Conservation (phyloP, 2,797 vertebrate genomes). For the Lemur catta region DNA sequence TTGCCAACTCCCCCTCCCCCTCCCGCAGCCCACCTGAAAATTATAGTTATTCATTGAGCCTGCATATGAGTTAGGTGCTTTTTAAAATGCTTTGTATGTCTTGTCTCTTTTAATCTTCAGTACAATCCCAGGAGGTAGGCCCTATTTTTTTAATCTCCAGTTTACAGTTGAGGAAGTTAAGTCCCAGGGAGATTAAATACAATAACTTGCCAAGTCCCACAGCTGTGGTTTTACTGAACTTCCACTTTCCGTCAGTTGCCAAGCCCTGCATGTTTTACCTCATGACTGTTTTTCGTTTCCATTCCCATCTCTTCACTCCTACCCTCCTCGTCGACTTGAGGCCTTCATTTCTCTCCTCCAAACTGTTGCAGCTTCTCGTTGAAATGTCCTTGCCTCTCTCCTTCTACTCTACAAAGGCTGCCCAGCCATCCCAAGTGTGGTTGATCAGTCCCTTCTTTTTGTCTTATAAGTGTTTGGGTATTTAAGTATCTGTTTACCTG, state of each 20-base stretch:
- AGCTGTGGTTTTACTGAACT: background rate
- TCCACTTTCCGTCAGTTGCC: background rate
- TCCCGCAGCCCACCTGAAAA: background rate
- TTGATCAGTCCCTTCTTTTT: background rate
- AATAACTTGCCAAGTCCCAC: background rate
- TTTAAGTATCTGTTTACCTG: background rate
- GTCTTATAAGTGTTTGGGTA: background rate
- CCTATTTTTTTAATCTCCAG: background rate
- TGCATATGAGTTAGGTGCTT: background rate
- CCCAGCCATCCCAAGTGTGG: background rate
- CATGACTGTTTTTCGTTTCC: background rate
- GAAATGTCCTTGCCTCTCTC: background rate
- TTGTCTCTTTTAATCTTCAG: background rate
- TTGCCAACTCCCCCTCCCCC: too few relatives aligned
- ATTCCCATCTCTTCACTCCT: background rate
- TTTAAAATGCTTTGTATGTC: background rate
- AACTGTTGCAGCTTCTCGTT: background rate
- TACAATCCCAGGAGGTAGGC: background rate
- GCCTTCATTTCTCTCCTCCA: background rate
- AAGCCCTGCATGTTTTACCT: background rate
- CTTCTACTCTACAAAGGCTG: background rate
- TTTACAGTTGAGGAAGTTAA: background rate
- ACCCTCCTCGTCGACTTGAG: background rate
- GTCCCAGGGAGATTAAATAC: background rate
- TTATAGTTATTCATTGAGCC: too few relatives aligned